Evolutionary conservation across 1,140 invertebrate genomes (phyloP), one percentile per base, ranked within the genome.

Genomic region (Caenorhabditis latens): DNA sequence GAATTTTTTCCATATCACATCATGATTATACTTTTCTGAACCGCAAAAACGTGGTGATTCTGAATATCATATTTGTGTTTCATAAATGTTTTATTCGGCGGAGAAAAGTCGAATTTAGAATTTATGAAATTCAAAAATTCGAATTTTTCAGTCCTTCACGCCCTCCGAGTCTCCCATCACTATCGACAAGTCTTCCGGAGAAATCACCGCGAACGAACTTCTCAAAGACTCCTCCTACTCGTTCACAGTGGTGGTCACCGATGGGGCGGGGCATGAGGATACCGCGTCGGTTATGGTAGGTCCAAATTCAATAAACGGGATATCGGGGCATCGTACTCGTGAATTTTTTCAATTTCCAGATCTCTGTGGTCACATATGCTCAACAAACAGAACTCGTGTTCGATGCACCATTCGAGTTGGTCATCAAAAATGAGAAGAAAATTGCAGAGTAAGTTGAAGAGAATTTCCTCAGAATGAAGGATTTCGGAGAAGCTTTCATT

Each of bases 331-430:
- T 32, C 61, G 11, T 42, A 67, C 21, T 4, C 9, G 19, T 8
- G 46, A n/a, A 48, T 32, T 85, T 57, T 0, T 58, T n/a, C n/a
- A 4, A 58, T 6, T 86, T 86, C 58, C 87, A 87, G 84, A 87
- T 88, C 7, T 86, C 87, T 2, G 87, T 88, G 19, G 84, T 88
- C 19, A 88, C 87, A 8, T 88, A 88, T 55, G 55, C 75, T 19
- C 87, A 88, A 19, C 87, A 88, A 55, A 84, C 84, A 0, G 87
- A 88, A 19, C 57, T 88, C 0, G 43, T 88, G 1, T 88, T 88
- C 46, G 57, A 85, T 67, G 84, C 84, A 50, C 57, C 83, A 46
- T 83, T 83, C 19, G 84, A 85, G 13, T 63, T 55, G 24, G 83
- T 85, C 19, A 67, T 83, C 8, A 58, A 85, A 21, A 85, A 88